Evolutionary conservation across 2,797 vertebrate species (phyloP), one percentile per base, ranked within the genome.

Genomic region (Sebastes hubbsi): DNA sequence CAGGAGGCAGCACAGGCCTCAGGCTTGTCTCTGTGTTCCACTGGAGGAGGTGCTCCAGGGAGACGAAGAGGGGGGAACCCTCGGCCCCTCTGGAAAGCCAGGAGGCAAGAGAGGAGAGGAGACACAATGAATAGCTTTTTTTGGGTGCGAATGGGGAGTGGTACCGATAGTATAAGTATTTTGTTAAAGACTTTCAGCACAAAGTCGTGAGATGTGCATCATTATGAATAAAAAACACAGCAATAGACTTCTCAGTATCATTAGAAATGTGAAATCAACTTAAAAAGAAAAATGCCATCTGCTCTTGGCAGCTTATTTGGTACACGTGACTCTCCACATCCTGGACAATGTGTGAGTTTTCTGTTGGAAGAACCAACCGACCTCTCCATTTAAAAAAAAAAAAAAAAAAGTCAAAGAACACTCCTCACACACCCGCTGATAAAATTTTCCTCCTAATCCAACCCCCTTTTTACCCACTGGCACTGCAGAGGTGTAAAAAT

Each of bases 261-360:
- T n/a, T 80, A 29, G n/a, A 87, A 84, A 87, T 66, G 71, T 76
- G 56, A 85, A 83, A 82, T 86, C 20, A 49, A 68, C 55, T 82
- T 85, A 75, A 80, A 87, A 85, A 86, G 36, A 20, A 88, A 72
- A 88, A 72, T 24, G 30, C 80, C 62, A 86, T 86, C 78, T 86
- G 79, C 64, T 89, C 77, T 81, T 87, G 82, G 85, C 77, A 82
- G 82, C 71, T 69, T 81, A 62, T 67, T 78, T 74, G 29, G 52
- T 80, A 67, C 36, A 81, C 72, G 61, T 56, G 75, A 80, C 46
- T 49, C 63, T 73, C 30, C 58, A 72, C 78, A 70, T 74, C 75
- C 78, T 74, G 82, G 76, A 83, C 68, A 64, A 84, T 77, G 76
- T 73, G 32, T 52, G 46, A 75, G 63, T 76, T 82, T 84, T 76